phyloP scores from a whole-genome alignment of 1,140 invertebrate genomes.

The Drosophila pseudoobscura region DNA sequence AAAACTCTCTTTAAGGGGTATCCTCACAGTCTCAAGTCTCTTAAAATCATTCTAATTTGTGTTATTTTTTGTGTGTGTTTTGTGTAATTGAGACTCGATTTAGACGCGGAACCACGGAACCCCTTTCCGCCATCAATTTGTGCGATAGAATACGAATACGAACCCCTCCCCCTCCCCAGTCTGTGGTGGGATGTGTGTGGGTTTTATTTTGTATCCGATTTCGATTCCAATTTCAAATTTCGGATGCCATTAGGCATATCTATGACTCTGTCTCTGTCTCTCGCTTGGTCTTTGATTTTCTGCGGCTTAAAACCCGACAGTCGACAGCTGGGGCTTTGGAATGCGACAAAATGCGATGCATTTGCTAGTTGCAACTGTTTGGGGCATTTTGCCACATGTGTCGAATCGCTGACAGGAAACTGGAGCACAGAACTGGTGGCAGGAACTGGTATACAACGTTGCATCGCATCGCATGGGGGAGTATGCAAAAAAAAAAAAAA shows the following conservation, averaged over 20 bases:
- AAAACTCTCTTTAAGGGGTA: too few relatives aligned
- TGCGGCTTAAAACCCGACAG: constrained; percentile 35
- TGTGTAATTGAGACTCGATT: constrained; percentile 55
- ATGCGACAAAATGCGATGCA: constrained; percentile 47
- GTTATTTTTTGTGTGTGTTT: constrained; percentile 11
- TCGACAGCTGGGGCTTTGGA: constrained; percentile 48
- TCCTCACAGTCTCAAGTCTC: too few relatives aligned
- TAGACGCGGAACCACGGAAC: constrained; percentile 23
- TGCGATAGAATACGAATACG: constrained; percentile 9
- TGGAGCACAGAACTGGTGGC: background rate
- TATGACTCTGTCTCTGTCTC: constrained; percentile 26
- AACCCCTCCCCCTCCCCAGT: background rate
- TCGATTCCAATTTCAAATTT: constrained; percentile 33
- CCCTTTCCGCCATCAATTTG: constrained; percentile 41
- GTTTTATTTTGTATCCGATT: constrained; percentile 22
- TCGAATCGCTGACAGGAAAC: constrained; percentile 1
- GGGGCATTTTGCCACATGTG: constrained; percentile 38
- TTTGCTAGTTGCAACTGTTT: constrained; percentile 24
- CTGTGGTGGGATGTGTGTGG: constrained; percentile 34
- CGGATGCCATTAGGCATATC: constrained; percentile 28
- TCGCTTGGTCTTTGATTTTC: constrained; percentile 19
- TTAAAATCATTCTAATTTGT: background rate
- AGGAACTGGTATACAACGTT: too few relatives aligned
- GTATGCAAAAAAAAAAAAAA: too few relatives aligned
- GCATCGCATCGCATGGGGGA: too few relatives aligned